A percentile compares a stretch with the other conserved stretches of the same genome.
These are phyloP conservation scores for Tolypeutes matacus DNA, from an alignment of 2,797 vertebrate genomes.

Conservation along the genomic window DNA sequence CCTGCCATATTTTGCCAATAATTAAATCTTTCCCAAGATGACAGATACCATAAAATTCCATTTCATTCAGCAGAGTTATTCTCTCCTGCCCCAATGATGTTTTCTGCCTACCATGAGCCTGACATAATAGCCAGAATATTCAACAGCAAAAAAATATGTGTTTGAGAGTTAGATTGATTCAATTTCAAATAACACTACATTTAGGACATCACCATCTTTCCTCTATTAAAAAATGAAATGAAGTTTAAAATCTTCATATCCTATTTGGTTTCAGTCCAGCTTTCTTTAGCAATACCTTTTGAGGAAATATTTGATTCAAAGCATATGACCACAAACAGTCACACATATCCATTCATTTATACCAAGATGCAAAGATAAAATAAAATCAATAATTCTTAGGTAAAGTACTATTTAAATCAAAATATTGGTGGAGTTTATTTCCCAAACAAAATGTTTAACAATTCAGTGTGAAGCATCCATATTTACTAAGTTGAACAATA, in stretches of 20 bases:
- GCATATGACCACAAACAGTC: not conserved
- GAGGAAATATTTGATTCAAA: not conserved
- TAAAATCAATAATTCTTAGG: not conserved
- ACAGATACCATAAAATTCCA: not conserved
- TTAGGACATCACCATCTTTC: not conserved
- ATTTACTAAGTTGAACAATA: not conserved
- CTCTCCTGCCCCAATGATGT: not conserved
- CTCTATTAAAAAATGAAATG: conserved; percentile 6
- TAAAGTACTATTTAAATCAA: not conserved
- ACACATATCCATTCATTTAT: not conserved
- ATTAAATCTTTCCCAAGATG: not conserved
- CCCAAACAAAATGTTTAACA: not conserved
- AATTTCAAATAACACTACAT: not conserved
- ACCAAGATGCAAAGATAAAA: not conserved
- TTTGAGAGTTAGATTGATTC: not conserved
- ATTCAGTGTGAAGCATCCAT: not conserved
- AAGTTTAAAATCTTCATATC: not conserved
- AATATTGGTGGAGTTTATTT: not conserved
- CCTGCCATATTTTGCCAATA: not conserved
- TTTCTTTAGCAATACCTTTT: not conserved
- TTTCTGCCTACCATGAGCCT: not conserved
- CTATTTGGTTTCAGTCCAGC: not conserved
- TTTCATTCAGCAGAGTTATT: not conserved
- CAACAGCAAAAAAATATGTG: conserved; percentile 32
- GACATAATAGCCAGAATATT: not conserved